phyloP scores from a whole-genome alignment of 2,888 invertebrate species.

The Chouioia cunea region DNA sequence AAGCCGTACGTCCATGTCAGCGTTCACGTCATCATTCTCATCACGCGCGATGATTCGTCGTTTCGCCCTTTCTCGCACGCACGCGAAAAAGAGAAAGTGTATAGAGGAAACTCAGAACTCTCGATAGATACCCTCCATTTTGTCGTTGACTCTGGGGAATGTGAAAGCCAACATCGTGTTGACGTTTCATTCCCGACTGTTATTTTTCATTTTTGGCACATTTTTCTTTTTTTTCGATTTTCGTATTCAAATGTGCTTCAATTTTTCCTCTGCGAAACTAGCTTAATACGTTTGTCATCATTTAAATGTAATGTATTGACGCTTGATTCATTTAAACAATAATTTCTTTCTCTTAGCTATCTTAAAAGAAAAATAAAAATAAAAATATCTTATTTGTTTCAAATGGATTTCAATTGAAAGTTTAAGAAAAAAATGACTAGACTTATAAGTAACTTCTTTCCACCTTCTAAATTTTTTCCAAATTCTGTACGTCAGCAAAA shows the following conservation, averaged over 20 bases:
- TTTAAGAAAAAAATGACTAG: too few species aligned
- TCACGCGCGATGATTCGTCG: constrained; percentile 56
- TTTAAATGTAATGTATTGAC: too few species aligned
- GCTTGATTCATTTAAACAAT: too few species aligned
- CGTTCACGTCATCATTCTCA: constrained; percentile 58
- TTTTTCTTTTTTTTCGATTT: neutral
- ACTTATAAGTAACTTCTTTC: constrained; percentile 1
- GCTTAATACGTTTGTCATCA: too few species aligned
- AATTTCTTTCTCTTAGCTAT: too few species aligned
- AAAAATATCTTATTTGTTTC: too few species aligned
- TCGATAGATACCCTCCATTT: constrained; percentile 43
- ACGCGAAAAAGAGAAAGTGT: too few species aligned
- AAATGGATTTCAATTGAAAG: too few species aligned
- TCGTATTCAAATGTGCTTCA: too few species aligned
- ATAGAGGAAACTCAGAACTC: neutral
- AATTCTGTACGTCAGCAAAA: neutral
- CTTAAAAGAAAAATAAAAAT: too few species aligned
- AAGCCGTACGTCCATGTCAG: constrained; percentile 33
- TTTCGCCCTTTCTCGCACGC: constrained; percentile 20
- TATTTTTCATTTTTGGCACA: constrained; percentile 18
- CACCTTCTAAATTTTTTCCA: constrained; percentile 17
- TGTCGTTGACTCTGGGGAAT: constrained; percentile 55
- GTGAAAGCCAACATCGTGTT: constrained; percentile 49
- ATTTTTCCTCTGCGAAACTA: too few species aligned
- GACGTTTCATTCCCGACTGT: constrained; percentile 20